phyloP scores from a whole-genome alignment of 2,888 invertebrate genomes.

The Polyommatus iphigenia region DNA sequence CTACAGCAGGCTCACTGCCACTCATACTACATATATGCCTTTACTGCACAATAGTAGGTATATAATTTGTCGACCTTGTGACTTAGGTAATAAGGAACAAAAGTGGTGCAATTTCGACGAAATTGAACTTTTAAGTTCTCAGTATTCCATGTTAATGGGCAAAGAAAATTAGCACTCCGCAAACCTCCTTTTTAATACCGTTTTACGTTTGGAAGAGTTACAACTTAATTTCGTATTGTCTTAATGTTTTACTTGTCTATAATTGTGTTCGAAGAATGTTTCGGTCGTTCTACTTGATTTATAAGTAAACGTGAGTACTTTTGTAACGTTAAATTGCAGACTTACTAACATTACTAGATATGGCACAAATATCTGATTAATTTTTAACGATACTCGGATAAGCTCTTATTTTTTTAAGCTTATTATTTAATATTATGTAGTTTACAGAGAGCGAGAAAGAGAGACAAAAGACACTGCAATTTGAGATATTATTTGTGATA shows the following conservation, averaged over 20 bases:
- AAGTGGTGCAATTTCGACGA: not conserved
- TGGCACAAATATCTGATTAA: not conserved
- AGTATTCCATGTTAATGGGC: constrained; percentile 63
- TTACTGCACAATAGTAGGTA: constrained; percentile 47
- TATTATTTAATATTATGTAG: too few species aligned
- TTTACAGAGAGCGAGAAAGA: too few species aligned
- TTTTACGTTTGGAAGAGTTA: constrained; percentile 46
- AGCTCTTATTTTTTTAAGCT: not conserved
- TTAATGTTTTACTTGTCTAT: constrained; percentile 33
- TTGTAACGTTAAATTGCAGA: constrained; percentile 31
- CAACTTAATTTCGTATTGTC: constrained; percentile 41
- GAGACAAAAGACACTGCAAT: too few species aligned
- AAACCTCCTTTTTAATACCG: constrained; percentile 57
- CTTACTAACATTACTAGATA: not conserved
- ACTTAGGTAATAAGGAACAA: not conserved
- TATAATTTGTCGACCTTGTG: not conserved
- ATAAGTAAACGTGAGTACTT: constrained; percentile 43
- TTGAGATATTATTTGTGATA: too few species aligned
- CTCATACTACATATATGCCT: constrained; percentile 59
- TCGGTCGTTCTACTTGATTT: constrained; percentile 39
- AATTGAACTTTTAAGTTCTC: constrained; percentile 43
- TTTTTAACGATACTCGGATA: not conserved
- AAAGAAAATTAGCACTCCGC: constrained; percentile 65
- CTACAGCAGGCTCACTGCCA: constrained; percentile 51
- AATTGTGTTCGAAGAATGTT: constrained; percentile 37